These are phyloP conservation scores for Acanthis flammea DNA, from an alignment of 2,797 vertebrate species.

Conservation along the genomic window DNA sequence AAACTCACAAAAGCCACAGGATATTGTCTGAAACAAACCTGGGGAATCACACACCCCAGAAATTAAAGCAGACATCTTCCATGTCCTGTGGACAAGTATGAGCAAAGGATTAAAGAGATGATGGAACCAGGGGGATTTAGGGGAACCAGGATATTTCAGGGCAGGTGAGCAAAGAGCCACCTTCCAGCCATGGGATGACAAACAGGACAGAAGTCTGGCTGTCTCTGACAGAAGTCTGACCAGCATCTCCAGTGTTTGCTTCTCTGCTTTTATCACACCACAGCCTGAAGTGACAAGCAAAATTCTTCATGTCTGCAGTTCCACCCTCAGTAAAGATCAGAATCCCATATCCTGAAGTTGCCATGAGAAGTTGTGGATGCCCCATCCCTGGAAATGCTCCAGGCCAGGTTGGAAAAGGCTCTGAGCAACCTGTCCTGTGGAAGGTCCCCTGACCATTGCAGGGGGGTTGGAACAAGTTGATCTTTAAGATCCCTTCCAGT, in stretches of 20 bases:
- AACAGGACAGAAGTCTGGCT: not conserved
- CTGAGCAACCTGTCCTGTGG: not conserved
- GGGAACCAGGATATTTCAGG: not conserved
- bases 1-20: not conserved
- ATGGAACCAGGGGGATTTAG: not conserved
- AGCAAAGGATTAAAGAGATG: not conserved
- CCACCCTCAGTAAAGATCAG: not conserved
- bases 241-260: not conserved
- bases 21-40: not conserved
- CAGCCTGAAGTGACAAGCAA: not conserved
- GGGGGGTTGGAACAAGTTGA: rapidly evolving
- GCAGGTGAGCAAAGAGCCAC: not conserved
- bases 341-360: not conserved
- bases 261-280: not conserved
- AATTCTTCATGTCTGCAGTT: not conserved
- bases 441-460: not conserved
- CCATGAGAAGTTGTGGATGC: not conserved
- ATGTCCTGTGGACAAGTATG: not conserved
- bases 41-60: not conserved
- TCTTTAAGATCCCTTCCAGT: not conserved
- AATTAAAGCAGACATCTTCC: not conserved
- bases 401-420: rapidly evolving
- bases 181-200: not conserved
- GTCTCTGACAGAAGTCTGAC: not conserved
- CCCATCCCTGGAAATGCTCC: not conserved